Conservation (phyloP, 2,797 vertebrate species). For the Oreonectes daqikongensis region DNA sequence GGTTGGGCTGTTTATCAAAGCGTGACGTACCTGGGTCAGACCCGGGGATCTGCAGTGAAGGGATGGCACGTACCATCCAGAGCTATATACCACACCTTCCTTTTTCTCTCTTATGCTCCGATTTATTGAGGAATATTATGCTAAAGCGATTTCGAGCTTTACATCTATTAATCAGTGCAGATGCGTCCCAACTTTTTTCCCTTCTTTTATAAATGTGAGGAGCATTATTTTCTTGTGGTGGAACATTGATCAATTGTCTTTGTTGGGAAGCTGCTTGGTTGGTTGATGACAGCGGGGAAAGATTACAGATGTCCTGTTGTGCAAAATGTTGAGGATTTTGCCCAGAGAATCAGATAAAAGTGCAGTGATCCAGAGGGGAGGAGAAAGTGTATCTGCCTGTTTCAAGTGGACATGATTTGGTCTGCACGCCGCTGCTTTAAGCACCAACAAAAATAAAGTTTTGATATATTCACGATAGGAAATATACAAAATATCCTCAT, state of each 20-base stretch:
- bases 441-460: too few species aligned
- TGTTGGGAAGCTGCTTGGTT: background rate
- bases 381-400: background rate
- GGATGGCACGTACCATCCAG: conserved; percentile 66
- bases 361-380: background rate
- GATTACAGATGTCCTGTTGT: background rate
- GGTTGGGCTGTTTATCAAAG: conserved; percentile 42
- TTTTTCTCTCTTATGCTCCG: conserved; percentile 70
- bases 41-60: conserved; percentile 40
- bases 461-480: too few species aligned
- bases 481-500: too few species aligned
- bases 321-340: background rate
- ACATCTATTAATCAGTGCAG: conserved; percentile 67
- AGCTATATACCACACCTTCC: conserved; percentile 70
- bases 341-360: background rate
- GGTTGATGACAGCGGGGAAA: background rate
- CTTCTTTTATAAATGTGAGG: conserved; percentile 12
- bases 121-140: conserved; percentile 75
- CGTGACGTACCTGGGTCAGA: conserved; percentile 27
- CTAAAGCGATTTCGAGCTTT: conserved; percentile 71
- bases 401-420: background rate
- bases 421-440: background rate
- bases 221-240: background rate
- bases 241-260: background rate
- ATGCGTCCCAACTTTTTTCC: conserved; percentile 58